A percentile compares a stretch with the other conserved stretches of the same genome.
Evolutionary conservation across 2,888 invertebrate species (phyloP).

Genomic region (Lypha dubia): DNA sequence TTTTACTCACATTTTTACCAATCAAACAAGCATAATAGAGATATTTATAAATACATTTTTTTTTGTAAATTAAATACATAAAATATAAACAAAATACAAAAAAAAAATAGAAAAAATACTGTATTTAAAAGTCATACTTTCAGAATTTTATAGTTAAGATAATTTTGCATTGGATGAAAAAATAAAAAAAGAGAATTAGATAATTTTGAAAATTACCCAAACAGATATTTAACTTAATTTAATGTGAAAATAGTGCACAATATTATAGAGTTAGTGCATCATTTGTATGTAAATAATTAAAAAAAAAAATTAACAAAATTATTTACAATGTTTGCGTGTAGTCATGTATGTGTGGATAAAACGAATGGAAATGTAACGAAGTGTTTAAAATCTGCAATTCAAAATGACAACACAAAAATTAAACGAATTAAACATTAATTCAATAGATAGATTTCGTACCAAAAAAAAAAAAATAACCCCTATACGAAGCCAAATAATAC

Average conservation of each 20-base stretch:
- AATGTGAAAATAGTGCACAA: conserved; percentile 7
- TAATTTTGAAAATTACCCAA: conserved; percentile 25
- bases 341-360: background rate
- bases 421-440: no score
- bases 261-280: background rate
- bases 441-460: no score
- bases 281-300: background rate
- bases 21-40: conserved; percentile 83
- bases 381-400: background rate
- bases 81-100: conserved; percentile 76
- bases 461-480: no score
- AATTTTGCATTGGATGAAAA: conserved; percentile 30
- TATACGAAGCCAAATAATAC: no score
- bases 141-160: background rate
- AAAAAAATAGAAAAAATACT: conserved; percentile 67
- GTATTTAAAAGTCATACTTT: conserved; percentile 43
- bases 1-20: conserved; percentile 83
- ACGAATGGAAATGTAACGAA: background rate
- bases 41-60: conserved; percentile 74
- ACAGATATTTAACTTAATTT: background rate
- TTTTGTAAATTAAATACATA: conserved; percentile 74
- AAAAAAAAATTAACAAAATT: background rate
- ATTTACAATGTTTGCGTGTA: conserved; percentile 12
- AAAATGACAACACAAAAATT: no score
- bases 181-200: background rate